Evolutionary conservation across 1,140 invertebrate species (phyloP).

Genomic region (Penaeus chinensis): DNA sequence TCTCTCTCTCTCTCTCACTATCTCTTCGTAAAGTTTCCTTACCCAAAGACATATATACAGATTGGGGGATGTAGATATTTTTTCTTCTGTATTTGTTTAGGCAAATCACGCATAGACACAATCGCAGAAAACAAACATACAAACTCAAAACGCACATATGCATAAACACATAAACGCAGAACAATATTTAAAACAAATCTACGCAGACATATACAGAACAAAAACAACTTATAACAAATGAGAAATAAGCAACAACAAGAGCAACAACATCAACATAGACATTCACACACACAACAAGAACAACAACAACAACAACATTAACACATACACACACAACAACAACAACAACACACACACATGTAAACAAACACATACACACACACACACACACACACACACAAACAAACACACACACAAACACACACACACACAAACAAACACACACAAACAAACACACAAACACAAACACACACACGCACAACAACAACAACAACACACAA

Average conservation of each 20-base stretch:
- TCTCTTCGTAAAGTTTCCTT: not conserved
- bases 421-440: not conserved
- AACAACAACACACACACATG: slow-evolving; percentile 31
- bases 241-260: too few species aligned
- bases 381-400: not conserved
- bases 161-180: too few species aligned
- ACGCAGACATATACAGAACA: too few species aligned
- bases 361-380: not conserved
- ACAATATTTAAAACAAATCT: too few species aligned
- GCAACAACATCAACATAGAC: too few species aligned
- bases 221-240: too few species aligned
- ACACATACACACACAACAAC: slow-evolving; percentile 28
- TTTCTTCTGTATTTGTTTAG: too few species aligned
- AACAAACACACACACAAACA: not conserved
- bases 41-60: not conserved
- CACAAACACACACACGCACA: slow-evolving; percentile 5
- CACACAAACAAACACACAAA: not conserved
- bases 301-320: too few species aligned
- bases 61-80: not conserved
- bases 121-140: too few species aligned
- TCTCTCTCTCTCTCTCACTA: not conserved
- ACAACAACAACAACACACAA: slow-evolving; percentile 33
- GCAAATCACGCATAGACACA: too few species aligned
- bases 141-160: too few species aligned
- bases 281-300: too few species aligned